These are phyloP conservation scores for Philopedon plagiatum DNA, from an alignment of 2,888 invertebrate species.

Conservation along the genomic window DNA sequence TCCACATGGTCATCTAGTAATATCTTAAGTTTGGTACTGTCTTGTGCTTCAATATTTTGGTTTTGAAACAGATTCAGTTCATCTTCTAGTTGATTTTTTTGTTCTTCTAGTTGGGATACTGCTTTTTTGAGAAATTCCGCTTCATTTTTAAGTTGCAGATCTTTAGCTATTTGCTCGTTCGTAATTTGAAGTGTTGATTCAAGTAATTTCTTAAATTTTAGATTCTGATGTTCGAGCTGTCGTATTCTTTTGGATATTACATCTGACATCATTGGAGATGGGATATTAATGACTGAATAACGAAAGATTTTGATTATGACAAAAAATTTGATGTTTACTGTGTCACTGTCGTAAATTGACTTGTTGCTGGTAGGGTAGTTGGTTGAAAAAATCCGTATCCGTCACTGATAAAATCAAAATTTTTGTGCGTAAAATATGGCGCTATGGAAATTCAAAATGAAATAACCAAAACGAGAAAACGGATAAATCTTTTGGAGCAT, in stretches of 20 bases:
- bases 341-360: slow-evolving; percentile 5
- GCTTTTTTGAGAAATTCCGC: slow-evolving; percentile 46
- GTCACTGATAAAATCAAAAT: slow-evolving; percentile 13
- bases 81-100: slow-evolving; percentile 52
- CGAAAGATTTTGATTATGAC: slow-evolving; percentile 7
- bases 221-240: slow-evolving; percentile 56
- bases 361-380: not conserved
- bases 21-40: slow-evolving; percentile 23
- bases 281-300: not conserved
- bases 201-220: slow-evolving; percentile 53
- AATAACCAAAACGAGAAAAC: slow-evolving; percentile 53
- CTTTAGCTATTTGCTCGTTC: slow-evolving; percentile 43
- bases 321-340: slow-evolving; percentile 12
- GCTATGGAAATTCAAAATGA: slow-evolving; percentile 57
- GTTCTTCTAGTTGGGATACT: slow-evolving; percentile 50
- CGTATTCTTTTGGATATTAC: slow-evolving; percentile 51
- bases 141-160: slow-evolving; percentile 46
- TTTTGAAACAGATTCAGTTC: slow-evolving; percentile 44
- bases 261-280: slow-evolving; percentile 43
- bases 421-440: slow-evolving; percentile 21
- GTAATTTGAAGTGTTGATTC: slow-evolving; percentile 53
- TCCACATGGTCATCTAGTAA: slow-evolving; percentile 50
- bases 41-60: slow-evolving; percentile 21
- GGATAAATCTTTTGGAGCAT: slow-evolving; percentile 51
- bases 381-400: not conserved